Percentiles rank a stretch among this genome's conserved stretches.
Evolutionary conservation across 2,797 vertebrate species (phyloP).

Genomic region (Ibycter americanus): DNA sequence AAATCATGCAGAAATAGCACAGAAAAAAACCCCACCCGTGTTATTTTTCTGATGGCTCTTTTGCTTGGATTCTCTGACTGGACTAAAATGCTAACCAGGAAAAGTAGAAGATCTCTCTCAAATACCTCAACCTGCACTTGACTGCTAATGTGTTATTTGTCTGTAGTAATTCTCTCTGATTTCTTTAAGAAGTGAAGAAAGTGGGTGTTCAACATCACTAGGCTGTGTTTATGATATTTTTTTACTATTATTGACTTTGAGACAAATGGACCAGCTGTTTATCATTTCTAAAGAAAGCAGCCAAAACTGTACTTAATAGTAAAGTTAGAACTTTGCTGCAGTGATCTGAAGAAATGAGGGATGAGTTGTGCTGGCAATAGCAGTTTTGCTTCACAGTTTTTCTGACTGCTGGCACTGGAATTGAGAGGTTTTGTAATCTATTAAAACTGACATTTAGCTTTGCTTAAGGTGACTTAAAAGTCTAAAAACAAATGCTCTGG

Average conservation of each 20-base stretch:
- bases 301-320: background rate
- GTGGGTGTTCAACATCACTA: background rate
- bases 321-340: background rate
- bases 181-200: background rate
- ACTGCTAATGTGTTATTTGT: background rate
- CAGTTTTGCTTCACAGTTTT: background rate
- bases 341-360: conserved; percentile 5
- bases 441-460: conserved; percentile 45
- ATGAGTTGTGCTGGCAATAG: conserved; percentile 9
- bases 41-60: background rate
- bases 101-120: background rate
- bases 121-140: too few relatives aligned
- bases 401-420: background rate
- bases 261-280: background rate
- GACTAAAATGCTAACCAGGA: background rate
- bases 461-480: conserved; percentile 29
- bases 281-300: background rate
- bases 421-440: conserved; percentile 8
- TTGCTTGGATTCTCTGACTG: background rate
- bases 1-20: background rate
- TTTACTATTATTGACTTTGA: background rate
- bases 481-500: conserved; percentile 3
- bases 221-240: background rate
- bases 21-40: background rate
- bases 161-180: background rate